Conservation (phyloP, 2,113 vertebrate species). For the Lipophrys pholis region DNA sequence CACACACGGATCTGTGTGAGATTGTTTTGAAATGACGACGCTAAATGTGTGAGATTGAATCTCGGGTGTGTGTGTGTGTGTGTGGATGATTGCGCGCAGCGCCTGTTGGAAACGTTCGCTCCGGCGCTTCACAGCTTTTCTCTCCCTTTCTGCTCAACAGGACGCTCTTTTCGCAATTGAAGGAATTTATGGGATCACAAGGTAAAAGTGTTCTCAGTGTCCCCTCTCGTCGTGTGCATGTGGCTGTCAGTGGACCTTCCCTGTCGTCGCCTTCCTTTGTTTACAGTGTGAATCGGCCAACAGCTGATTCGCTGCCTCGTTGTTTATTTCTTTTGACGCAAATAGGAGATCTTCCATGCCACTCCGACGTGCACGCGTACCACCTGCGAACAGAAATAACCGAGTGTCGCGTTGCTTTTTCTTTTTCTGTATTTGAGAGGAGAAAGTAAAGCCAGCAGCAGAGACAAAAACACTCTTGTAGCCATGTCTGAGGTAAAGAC, state of each 20-base stretch:
- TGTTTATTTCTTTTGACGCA: constrained; percentile 46
- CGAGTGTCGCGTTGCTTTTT: background rate
- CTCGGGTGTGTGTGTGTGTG: no score
- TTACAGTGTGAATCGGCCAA: constrained; percentile 74
- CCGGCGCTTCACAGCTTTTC: constrained; percentile 46
- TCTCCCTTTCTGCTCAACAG: constrained; percentile 70
- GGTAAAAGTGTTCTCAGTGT: constrained; percentile 69
- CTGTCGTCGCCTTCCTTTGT: constrained; percentile 71
- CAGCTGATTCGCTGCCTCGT: constrained; percentile 72
- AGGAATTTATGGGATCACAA: constrained; percentile 87
- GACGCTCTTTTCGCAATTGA: constrained; percentile 72
- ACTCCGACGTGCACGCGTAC: no score
- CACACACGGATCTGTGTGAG: background rate
- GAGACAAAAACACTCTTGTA: constrained; percentile 22
- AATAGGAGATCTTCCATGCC: background rate
- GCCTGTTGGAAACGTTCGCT: constrained; percentile 24
- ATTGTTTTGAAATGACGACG: background rate
- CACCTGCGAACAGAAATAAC: background rate
- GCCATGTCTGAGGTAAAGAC: constrained; percentile 4
- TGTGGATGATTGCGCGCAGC: background rate
- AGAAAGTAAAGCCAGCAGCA: constrained; percentile 5
- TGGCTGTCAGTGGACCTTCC: constrained; percentile 11
- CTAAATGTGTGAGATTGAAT: background rate
- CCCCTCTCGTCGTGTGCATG: constrained; percentile 3
- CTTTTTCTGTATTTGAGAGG: background rate